Base-by-base conservation (phyloP, 2,888 invertebrate genomes). In the Erebia palarica region DNA sequence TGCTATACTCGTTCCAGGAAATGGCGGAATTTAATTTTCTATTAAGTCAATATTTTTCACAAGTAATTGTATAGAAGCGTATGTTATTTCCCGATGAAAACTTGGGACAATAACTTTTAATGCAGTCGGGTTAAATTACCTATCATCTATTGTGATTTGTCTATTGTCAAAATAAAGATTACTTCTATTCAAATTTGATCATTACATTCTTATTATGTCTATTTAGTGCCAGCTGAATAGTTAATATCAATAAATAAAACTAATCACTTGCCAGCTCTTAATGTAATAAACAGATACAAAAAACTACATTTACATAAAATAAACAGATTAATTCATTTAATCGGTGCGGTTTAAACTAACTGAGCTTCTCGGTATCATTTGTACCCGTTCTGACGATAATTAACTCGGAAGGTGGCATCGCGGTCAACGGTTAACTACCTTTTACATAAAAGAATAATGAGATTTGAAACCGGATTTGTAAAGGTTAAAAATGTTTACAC, bases 381-480 rank as follows among this genome's bases (percentile, higher is more conserved):
- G 88, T 92, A 88, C 81, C 85, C 86, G 89, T 90, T 90, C 84
- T 81, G 87, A 86, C 88, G 89, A 90, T 90, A 90, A 91, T 91
- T 91, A 91, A 86, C 83, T 81, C 80, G 78, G 86, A 84, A 84
- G 82, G 80, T 79, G 79, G 82, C 78, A 81, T 81, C 81, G 81
- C 83, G 80, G 84, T 84, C 84, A 86, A 86, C 84, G 83, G 85
- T 87, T 90, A 88, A 88, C 86, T 85, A 83, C 83, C 79, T 83
- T 87, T 87, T 86, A 86, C 88, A 88, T 85, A 87, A 84, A 82
- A 86, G 79, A 86, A 86, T 87, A 87, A 87, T 85, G 83, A 85
- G 82, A 82, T 80, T 80, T 80, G 78, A 78, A 82, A 84, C 84
- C 83, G 79, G 87, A 83, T 84, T 84, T 81, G 77, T 80, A 81